These are phyloP conservation scores for Myotis vivesi DNA, from an alignment of 2,797 vertebrate species.

Conservation along the genomic window DNA sequence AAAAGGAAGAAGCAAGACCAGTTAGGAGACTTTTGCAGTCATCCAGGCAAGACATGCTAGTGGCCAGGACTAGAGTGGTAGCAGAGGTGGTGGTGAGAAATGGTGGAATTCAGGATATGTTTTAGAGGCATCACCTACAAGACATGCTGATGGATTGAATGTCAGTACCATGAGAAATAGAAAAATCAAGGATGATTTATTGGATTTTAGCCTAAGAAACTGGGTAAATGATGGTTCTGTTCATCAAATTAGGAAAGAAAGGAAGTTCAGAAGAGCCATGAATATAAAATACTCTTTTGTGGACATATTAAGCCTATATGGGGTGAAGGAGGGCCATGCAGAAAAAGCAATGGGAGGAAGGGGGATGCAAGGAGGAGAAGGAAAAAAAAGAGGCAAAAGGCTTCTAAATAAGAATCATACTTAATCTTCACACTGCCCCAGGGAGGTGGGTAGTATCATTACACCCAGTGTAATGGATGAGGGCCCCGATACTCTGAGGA, in stretches of 20 bases:
- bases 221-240: neutral
- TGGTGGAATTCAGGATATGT: neutral
- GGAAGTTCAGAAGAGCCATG: neutral
- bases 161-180: neutral
- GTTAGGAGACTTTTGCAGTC: neutral
- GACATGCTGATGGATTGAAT: neutral
- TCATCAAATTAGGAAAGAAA: neutral
- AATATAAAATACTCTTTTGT: neutral
- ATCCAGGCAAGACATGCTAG: neutral
- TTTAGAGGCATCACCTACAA: neutral
- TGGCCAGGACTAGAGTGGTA: neutral
- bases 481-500: neutral
- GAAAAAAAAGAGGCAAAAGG: neutral
- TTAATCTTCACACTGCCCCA: neutral
- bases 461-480: neutral
- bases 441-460: neutral
- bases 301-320: neutral
- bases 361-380: neutral
- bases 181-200: neutral
- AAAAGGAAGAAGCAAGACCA: neutral
- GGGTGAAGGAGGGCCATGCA: neutral
- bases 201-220: conserved; percentile 8
- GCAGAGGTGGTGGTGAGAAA: neutral
- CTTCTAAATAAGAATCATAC: neutral
- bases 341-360: neutral